phyloP scores from a whole-genome alignment of 2,888 invertebrate species.

The Vesta saturnalis region DNA sequence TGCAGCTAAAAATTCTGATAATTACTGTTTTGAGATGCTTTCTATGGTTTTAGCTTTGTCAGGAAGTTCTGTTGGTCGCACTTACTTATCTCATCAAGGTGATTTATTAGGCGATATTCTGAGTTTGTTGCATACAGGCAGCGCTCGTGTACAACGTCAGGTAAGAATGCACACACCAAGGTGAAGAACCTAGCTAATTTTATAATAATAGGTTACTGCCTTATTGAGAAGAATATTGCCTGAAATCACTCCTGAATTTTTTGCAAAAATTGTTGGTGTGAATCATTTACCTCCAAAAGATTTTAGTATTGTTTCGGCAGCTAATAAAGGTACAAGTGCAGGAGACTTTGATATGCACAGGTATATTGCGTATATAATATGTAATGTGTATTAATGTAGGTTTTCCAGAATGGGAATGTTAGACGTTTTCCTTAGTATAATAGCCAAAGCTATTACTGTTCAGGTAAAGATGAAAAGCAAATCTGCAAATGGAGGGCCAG shows the following conservation, averaged over 20 bases:
- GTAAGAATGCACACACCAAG: too few species aligned
- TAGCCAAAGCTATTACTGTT: conserved; percentile 90
- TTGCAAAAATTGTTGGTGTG: conserved; percentile 81
- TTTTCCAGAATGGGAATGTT: conserved; percentile 75
- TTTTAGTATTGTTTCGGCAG: conserved; percentile 75
- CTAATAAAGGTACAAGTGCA: conserved; percentile 62
- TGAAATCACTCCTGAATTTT: conserved; percentile 86
- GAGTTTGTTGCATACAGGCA: conserved; percentile 90
- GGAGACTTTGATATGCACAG: conserved; percentile 66
- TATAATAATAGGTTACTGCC: conserved; percentile 78
- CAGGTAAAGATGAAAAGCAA: conserved; percentile 77
- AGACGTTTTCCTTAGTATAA: conserved; percentile 89
- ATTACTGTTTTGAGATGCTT: conserved; percentile 98
- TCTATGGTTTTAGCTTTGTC: conserved; percentile 94
- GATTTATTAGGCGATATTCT: conserved; percentile 86
- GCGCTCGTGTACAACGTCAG: conserved; percentile 94
- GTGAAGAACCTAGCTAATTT: too few species aligned
- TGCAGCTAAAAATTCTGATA: conserved; percentile 72
- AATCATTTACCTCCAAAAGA: conserved; percentile 77
- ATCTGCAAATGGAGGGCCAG: conserved; percentile 59
- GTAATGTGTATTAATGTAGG: background rate
- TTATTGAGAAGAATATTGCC: conserved; percentile 87
- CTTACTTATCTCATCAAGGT: conserved; percentile 89
- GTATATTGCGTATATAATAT: conserved; percentile 42
- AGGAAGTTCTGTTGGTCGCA: conserved; percentile 89